Evolutionary conservation across 1,140 invertebrate species (phyloP), one percentile per base, ranked within the genome.

Genomic region (Saccostrea echinata): DNA sequence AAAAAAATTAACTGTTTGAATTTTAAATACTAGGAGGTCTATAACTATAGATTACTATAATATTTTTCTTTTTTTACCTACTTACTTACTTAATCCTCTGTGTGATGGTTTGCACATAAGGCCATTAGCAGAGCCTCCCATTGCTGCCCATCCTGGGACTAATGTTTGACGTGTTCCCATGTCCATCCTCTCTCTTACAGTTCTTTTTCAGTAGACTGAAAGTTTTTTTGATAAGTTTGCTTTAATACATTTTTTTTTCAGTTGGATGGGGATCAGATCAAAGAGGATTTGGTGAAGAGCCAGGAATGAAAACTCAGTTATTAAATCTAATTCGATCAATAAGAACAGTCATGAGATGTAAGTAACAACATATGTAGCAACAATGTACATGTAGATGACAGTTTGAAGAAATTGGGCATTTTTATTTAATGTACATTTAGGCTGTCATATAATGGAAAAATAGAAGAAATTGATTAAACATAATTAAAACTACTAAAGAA

Each of bases 271-370:
- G 95, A 18, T 91, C 94, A 87, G 93, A 94, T 93, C 95, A 95
- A 84, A 96, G 91, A 97, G 97, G 97, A 27, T 98, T 98, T 95
- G 98, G 97, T 81, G 96, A 97, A 64, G 96, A 96, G 30, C 97
- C 97, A 1, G 96, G 97, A 12, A 95, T 97, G 0, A 98, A 98
- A 95, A 96, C 97, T 80, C 97, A 98, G 95, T 95, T 98, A 51
- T 95, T 98, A 85, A 97, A 98, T 95, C 96, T 99, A 82, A 96
- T 99, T 33, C 96, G 97, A 92, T 98, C 98, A 0, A 98, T 99
- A 88, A 96, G 98, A 93, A 98, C 97, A 84, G 98, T 99, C 24
- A 97, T 97, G 91, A 97, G 97, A 96, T 97, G 98, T 98, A 96
- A 97, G 97, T 94, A 86, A 83, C 21, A 86, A 43, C 43, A 43